Percentiles rank a stretch among this genome's conserved stretches.
phyloP scores from a whole-genome alignment of 2,113 vertebrate genomes.

The Dryoscopus gambensis region DNA sequence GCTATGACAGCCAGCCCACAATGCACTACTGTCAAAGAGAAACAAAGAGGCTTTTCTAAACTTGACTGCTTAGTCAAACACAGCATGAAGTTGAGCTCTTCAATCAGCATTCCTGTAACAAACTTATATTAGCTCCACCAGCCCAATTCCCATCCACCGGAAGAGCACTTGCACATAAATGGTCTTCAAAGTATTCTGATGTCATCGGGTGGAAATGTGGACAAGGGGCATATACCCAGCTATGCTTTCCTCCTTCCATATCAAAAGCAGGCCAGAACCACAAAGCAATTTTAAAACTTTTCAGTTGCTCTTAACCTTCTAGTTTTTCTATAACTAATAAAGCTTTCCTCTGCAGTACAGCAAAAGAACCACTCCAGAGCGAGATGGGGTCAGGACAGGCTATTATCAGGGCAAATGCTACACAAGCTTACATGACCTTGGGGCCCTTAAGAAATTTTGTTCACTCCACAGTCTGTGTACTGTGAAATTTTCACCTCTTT shows the following conservation, averaged over 20 bases:
- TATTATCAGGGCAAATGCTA: neutral
- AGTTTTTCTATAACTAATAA: neutral
- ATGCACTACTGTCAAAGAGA: neutral
- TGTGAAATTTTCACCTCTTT: neutral
- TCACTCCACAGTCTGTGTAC: neutral
- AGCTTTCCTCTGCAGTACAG: neutral
- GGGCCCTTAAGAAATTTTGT: neutral
- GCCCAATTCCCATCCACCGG: neutral
- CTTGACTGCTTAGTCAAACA: neutral
- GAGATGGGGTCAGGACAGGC: neutral
- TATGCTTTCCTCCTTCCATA: neutral
- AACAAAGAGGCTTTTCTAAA: neutral
- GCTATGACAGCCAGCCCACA: neutral
- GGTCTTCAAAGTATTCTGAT: neutral
- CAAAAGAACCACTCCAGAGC: neutral
- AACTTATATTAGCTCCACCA: neutral
- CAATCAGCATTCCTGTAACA: neutral
- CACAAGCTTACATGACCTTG: neutral
- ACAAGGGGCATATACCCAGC: neutral
- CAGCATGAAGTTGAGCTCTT: fast-evolving
- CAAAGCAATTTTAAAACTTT: neutral
- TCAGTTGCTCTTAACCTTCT: neutral
- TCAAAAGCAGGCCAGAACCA: neutral
- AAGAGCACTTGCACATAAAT: neutral
- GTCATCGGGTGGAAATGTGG: neutral